These are phyloP conservation scores for Laothoe populi DNA, from an alignment of 2,888 invertebrate genomes.

Conservation along the genomic window DNA sequence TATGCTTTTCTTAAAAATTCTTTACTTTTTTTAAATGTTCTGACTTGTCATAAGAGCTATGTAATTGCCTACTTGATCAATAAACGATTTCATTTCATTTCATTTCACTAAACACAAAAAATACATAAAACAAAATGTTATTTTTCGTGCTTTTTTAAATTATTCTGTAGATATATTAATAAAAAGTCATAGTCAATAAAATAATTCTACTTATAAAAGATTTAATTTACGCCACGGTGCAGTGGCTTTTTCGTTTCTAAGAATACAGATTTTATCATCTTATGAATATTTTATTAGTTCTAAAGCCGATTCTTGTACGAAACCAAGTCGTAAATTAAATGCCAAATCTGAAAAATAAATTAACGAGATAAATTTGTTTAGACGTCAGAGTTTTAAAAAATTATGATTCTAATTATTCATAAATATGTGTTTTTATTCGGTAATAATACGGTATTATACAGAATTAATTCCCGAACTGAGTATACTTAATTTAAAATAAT, in stretches of 20 bases:
- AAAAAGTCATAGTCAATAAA: conserved; percentile 5
- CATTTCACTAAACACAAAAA: neutral
- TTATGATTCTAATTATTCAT: neutral
- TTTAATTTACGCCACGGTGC: conserved; percentile 51
- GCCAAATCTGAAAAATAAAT: conserved; percentile 39
- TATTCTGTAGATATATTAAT: neutral
- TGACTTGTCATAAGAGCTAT: too few relatives aligned
- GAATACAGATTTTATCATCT: conserved; percentile 61
- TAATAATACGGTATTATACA: neutral
- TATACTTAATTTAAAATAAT: conserved; percentile 10
- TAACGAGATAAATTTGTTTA: conserved; percentile 35
- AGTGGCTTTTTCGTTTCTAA: conserved; percentile 49
- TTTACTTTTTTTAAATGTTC: too few relatives aligned
- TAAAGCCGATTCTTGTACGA: conserved; percentile 40
- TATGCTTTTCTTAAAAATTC: too few relatives aligned
- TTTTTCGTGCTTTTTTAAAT: neutral
- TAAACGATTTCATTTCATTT: neutral
- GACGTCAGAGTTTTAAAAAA: neutral
- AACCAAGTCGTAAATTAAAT: conserved; percentile 50
- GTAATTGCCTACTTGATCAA: too few relatives aligned
- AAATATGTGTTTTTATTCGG: neutral
- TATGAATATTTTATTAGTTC: conserved; percentile 63
- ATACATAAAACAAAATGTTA: neutral
- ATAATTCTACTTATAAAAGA: conserved; percentile 36
- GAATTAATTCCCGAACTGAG: neutral